These are phyloP conservation scores for Ophioderma brevispina DNA, from an alignment of 35 echinoderm and acorn worm genomes.

Conservation along the genomic window DNA sequence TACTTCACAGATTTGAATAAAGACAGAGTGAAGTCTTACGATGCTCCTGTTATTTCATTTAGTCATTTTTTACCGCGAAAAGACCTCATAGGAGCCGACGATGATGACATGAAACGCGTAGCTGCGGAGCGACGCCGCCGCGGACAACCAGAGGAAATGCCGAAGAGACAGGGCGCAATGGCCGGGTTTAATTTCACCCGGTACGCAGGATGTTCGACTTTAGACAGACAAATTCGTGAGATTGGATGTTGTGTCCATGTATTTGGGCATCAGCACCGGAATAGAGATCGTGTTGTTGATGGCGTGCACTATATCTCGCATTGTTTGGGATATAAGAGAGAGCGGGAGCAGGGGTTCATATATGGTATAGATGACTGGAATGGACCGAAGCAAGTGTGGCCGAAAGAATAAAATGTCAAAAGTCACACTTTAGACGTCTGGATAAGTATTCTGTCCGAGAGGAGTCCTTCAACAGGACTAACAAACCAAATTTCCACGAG, in stretches of 20 bases:
- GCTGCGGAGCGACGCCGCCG: conserved; percentile 52
- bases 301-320: conserved; percentile 91
- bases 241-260: conserved; percentile 72
- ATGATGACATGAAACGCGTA: conserved; percentile 49
- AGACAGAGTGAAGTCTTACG: conserved; percentile 57
- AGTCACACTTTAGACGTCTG: too few relatives aligned
- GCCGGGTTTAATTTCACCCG: conserved; percentile 93
- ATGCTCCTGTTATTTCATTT: conserved; percentile 82
- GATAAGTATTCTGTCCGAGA: too few relatives aligned
- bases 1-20: conserved; percentile 77
- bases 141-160: conserved; percentile 31
- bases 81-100: conserved; percentile 71
- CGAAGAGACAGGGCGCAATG: conserved; percentile 75
- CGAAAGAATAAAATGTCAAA: too few relatives aligned
- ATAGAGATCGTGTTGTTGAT: conserved; percentile 81
- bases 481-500: too few relatives aligned
- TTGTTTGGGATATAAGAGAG: conserved; percentile 84
- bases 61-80: conserved; percentile 91
- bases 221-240: conserved; percentile 80
- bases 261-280: conserved; percentile 96
- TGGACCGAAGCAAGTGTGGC: conserved; percentile 93
- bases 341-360: conserved; percentile 74
- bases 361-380: conserved; percentile 84
- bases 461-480: too few relatives aligned
- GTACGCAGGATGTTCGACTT: conserved; percentile 76